These are phyloP conservation scores for Mimachlamys varia DNA, from an alignment of 2,888 invertebrate genomes.

Conservation along the genomic window DNA sequence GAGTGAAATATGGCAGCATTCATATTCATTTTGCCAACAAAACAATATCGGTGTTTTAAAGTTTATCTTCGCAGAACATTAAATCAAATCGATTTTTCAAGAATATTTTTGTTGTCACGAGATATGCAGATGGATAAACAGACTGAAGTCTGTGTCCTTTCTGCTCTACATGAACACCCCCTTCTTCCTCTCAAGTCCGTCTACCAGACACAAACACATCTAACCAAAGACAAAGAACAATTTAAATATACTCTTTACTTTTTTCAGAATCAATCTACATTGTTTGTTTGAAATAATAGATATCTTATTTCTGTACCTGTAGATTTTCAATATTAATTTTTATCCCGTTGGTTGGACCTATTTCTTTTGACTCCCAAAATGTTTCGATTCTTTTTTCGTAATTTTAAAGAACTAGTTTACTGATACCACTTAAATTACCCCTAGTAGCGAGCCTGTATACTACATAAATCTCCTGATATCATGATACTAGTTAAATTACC, in stretches of 20 bases:
- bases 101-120: neutral
- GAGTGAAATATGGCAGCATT: neutral
- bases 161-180: neutral
- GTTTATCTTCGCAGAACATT: neutral
- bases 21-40: constrained; percentile 24
- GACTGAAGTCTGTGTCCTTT: neutral
- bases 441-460: neutral
- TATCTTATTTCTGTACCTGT: neutral
- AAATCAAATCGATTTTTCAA: neutral
- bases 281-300: neutral
- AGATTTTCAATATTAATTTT: neutral
- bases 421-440: too few relatives aligned
- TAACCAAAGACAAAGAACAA: too few relatives aligned
- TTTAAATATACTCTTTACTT: neutral
- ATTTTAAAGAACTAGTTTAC: neutral
- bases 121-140: neutral
- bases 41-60: neutral
- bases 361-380: neutral
- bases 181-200: neutral
- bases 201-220: too few relatives aligned
- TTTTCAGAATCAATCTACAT: neutral
- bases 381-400: neutral
- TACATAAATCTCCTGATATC: neutral
- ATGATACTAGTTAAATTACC: neutral
- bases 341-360: too few relatives aligned